Evolutionary conservation across 2,888 invertebrate species (phyloP).

Genomic region (Eupithecia insigniata): DNA sequence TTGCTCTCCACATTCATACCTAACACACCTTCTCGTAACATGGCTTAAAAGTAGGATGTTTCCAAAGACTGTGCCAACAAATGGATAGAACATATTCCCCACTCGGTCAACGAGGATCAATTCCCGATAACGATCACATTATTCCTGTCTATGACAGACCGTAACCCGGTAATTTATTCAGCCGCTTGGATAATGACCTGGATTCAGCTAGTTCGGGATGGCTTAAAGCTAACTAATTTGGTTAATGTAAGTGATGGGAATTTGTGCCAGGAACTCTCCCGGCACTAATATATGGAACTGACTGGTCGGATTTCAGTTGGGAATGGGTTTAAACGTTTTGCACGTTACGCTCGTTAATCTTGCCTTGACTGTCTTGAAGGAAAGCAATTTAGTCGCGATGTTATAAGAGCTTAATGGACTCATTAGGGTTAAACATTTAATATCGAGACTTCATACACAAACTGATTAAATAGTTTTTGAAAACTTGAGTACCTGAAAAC

Average conservation of each 20-base stretch:
- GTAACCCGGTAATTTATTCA: constrained; percentile 62
- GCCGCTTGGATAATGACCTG: constrained; percentile 66
- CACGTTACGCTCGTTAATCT: constrained; percentile 83
- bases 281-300: constrained; percentile 83
- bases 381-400: constrained; percentile 59
- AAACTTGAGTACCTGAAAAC: too few relatives aligned
- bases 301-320: constrained; percentile 82
- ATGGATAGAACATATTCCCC: neutral
- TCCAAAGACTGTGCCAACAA: neutral
- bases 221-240: constrained; percentile 81
- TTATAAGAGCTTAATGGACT: constrained; percentile 55
- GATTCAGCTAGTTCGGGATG: constrained; percentile 64
- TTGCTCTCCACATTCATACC: neutral
- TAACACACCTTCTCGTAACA: neutral
- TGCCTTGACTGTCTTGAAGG: constrained; percentile 78
- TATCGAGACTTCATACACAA: constrained; percentile 16
- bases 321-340: constrained; percentile 84
- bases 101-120: neutral
- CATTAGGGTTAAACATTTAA: constrained; percentile 38
- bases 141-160: constrained; percentile 30
- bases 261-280: constrained; percentile 78
- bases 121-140: constrained; percentile 27
- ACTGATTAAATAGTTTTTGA: neutral
- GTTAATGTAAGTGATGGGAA: constrained; percentile 82
- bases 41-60: neutral